These are phyloP conservation scores for Lacerta viridis DNA, from an alignment of 2,797 vertebrate species.

Conservation along the genomic window DNA sequence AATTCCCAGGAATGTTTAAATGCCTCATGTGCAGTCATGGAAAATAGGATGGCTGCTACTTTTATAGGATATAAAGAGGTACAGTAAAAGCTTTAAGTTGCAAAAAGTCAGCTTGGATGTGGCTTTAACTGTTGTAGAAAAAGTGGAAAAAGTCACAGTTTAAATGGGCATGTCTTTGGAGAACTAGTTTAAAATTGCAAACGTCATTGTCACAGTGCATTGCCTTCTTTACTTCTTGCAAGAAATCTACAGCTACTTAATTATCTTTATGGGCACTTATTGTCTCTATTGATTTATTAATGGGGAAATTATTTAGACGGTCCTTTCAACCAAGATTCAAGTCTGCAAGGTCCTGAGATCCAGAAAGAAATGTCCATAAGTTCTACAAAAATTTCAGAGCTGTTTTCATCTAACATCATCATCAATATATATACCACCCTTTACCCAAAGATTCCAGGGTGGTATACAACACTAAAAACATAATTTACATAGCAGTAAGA, in stretches of 20 bases:
- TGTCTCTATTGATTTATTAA: constrained; percentile 40
- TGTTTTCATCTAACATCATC: not conserved
- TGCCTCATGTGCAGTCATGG: not conserved
- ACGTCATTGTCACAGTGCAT: not conserved
- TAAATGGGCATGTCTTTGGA: not conserved
- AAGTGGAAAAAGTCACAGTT: not conserved
- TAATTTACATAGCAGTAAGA: too few relatives aligned
- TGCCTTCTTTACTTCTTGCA: not conserved
- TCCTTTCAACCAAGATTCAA: not conserved
- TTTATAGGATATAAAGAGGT: not conserved
- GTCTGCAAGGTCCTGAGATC: not conserved
- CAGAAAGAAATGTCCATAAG: not conserved
- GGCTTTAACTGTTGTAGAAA: not conserved
- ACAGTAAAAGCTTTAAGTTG: not conserved
- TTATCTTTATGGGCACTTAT: not conserved
- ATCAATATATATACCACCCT: too few relatives aligned
- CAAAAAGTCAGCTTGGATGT: not conserved
- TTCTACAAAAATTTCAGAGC: not conserved
- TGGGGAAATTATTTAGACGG: not conserved
- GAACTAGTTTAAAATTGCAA: not conserved
- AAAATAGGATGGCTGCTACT: not conserved
- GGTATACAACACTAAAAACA: too few relatives aligned
- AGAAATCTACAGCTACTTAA: not conserved
- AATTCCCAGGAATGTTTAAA: too few relatives aligned
- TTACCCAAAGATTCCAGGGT: too few relatives aligned